These are phyloP conservation scores for Syngnathoides biaculeatus DNA, from an alignment of 2,113 vertebrate species.

Conservation along the genomic window DNA sequence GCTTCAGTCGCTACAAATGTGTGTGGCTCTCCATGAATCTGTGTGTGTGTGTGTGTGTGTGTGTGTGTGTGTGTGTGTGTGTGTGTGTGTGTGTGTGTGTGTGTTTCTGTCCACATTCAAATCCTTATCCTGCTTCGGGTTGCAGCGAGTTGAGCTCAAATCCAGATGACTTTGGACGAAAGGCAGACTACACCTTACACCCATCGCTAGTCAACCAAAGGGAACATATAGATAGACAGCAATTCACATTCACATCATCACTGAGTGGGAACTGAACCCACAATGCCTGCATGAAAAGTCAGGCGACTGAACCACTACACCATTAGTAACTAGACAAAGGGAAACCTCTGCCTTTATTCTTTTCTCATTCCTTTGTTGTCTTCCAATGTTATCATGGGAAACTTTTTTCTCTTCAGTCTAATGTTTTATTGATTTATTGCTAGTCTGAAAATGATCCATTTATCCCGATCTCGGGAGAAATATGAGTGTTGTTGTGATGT, in stretches of 20 bases:
- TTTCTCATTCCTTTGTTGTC: neutral
- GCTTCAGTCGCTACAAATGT: too few relatives aligned
- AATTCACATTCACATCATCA: neutral
- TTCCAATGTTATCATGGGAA: conserved; percentile 46
- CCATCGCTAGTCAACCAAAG: neutral
- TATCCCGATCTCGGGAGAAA: conserved; percentile 57
- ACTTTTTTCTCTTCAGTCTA: conserved; percentile 38
- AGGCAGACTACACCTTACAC: neutral
- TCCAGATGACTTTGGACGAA: too few relatives aligned
- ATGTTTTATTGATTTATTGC: conserved; percentile 72
- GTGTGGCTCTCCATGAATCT: too few relatives aligned
- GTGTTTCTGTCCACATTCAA: too few relatives aligned
- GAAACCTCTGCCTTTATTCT: conserved; percentile 9
- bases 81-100: too few relatives aligned
- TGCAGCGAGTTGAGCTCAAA: too few relatives aligned
- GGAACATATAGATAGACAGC: neutral
- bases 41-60: too few relatives aligned
- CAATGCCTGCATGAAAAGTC: neutral
- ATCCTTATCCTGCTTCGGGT: too few relatives aligned
- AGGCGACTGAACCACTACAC: neutral
- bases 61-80: too few relatives aligned
- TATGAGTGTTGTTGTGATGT: conserved; percentile 54
- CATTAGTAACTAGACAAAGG: neutral
- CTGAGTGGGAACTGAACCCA: neutral
- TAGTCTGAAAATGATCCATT: conserved; percentile 56